These are phyloP conservation scores for Neomonachus schauinslandi DNA, from an alignment of 2,113 vertebrate species.

Conservation along the genomic window DNA sequence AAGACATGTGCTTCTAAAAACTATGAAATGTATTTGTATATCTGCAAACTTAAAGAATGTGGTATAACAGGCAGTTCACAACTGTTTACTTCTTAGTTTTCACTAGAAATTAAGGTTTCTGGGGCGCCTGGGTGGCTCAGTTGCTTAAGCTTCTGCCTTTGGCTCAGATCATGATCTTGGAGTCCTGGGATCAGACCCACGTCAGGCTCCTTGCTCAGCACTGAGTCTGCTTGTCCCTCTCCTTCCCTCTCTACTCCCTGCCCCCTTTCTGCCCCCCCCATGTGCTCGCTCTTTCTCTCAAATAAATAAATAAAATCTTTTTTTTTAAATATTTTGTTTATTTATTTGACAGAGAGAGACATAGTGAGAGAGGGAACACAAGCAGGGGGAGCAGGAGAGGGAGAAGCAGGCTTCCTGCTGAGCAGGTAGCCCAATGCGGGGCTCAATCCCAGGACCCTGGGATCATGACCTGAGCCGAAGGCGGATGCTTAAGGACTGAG, in stretches of 20 bases:
- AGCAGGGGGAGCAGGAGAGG: too few relatives aligned
- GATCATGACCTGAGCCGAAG: too few relatives aligned
- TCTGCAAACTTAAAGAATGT: background rate
- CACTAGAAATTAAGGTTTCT: background rate
- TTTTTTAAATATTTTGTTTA: too few relatives aligned
- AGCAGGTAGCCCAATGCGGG: too few relatives aligned
- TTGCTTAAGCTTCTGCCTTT: background rate
- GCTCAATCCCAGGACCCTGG: too few relatives aligned
- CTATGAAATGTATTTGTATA: background rate
- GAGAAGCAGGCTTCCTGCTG: too few relatives aligned
- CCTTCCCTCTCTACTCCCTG: background rate
- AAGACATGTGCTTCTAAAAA: background rate
- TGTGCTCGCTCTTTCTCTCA: background rate
- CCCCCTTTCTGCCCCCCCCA: too few relatives aligned
- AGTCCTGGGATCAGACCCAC: background rate
- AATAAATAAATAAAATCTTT: background rate
- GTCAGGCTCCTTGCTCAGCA: background rate
- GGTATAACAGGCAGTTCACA: background rate
- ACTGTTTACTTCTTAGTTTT: background rate
- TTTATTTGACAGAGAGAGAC: too few relatives aligned
- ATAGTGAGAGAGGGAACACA: too few relatives aligned
- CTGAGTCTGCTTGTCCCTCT: background rate
- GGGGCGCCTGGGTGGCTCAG: background rate
- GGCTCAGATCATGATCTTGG: background rate
- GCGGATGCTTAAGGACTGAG: too few relatives aligned